Base-by-base conservation (phyloP, 2,888 invertebrate genomes). In the Dynastes maya region DNA sequence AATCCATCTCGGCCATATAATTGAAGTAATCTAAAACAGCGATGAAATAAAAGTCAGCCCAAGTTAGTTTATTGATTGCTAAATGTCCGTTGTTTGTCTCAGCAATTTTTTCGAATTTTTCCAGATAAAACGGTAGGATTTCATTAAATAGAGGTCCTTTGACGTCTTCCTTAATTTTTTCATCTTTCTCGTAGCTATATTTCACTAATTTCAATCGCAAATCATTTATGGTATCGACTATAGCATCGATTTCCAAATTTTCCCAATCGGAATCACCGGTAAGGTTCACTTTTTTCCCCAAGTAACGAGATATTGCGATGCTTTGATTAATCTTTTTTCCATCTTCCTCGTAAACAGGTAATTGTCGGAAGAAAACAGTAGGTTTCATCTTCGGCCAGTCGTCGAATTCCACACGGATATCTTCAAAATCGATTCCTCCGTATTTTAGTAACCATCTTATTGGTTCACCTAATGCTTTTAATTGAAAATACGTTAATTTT, bases 41-140 rank as follows among this genome's bases (percentile, higher is more conserved):
- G 77, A 91, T 91, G 81, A 93, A 91, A 80, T 89, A 90, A 9
- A 94, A 83, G 86, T 94, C 94, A 68, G 93, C 93, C 93, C 93
- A 93, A 37, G 92, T 91, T 32, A 93, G 87, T 87, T 89, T 89
- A 82, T 88, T 89, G 83, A 90, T 86, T 81, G 90, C 92, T 80
- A 93, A 89, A 84, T 92, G 91, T 9, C 93, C 93, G 9, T 90
- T 90, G 84, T 92, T 93, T 78, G 91, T 89, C 85, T 92, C 91
- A 2, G 92, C 89, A 64, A 91, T 89, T 5, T 89, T 88, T 68
- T 93, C 91, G 1, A 94, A 87, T 84, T 90, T 91, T 70, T 91
- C 90, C 87, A 92, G 85, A 83, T 91, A 91, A 84, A 88, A 91
- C 72, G 93, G 93, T 81, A 92, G 89, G 1, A 87, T 86, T 83